Base-by-base conservation (phyloP, 2,888 invertebrate genomes). In the Yponomeuta cagnagella region DNA sequence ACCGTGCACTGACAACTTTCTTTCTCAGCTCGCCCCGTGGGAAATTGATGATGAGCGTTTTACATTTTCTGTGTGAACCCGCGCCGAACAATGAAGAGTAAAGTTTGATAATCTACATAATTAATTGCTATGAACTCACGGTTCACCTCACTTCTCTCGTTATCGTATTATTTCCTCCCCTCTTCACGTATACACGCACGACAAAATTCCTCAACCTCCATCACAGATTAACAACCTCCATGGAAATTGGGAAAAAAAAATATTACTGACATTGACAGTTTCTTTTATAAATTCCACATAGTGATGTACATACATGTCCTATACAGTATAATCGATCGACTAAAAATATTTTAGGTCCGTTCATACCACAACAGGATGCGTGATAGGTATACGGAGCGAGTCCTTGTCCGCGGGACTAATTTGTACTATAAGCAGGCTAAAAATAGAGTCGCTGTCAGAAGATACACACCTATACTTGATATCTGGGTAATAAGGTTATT, bases 81-180 rank as follows among this genome's bases (percentile, higher is more conserved):
- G 30, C 12, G 58, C 72, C 76, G 77, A 87, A 90, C 90, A 91
- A 90, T 90, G 78, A 85, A 63, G 66, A 77, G 77, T 71, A 77
- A 79, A 76, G 79, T 84, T 83, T 86, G 84, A 80, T 86, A 84
- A 87, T 86, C 83, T 87, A 85, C 85, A 83, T 87, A 86, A 82
- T 84, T 74, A 87, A 86, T 83, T 81, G 79, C 77, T 74, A 75
- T 75, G 77, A 78, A 76, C 76, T 77, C 77, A 76, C 75, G 63
- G 70, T 66, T 68, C 68, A 63, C 68, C 67, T 67, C 33, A 23
- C 70, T 58, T 48, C 66, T 70, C 73, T 75, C 73, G 72, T 43
- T 43, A 6, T 72, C 73, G 74, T 75, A 78, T 77, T 73, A 79
- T 78, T 76, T 74, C 78, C 77, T 78, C 77, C 78, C 77, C 82